Conservation (phyloP, 2,797 vertebrate genomes). For the Darevskia mixta region DNA sequence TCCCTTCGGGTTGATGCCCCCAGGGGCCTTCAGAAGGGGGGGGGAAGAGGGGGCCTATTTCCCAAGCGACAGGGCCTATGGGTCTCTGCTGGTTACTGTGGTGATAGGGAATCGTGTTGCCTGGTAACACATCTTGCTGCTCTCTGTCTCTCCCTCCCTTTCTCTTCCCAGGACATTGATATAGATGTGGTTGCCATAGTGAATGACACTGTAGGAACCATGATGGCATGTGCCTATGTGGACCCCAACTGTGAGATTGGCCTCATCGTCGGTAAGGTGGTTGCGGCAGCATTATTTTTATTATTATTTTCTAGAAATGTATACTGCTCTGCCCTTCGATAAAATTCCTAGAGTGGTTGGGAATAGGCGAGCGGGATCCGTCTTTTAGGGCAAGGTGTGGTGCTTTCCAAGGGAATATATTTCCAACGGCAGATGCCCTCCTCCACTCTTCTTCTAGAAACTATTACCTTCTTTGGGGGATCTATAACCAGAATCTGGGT, state of each 20-base stretch:
- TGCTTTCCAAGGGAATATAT: neutral
- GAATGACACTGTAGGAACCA: conserved; percentile 85
- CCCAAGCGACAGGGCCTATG: conserved; percentile 54
- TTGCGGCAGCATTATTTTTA: neutral
- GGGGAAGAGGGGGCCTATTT: conserved; percentile 32
- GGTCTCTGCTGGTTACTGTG: conserved; percentile 60
- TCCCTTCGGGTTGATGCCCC: neutral
- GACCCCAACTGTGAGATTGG: conserved; percentile 81
- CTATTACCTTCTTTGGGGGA: neutral
- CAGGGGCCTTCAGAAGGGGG: neutral
- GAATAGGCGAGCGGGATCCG: neutral
- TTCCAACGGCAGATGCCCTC: neutral
- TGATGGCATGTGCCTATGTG: conserved; percentile 83
- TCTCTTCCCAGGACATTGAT: conserved; percentile 72
- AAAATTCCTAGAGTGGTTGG: neutral
- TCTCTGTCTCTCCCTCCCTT: conserved; percentile 43
- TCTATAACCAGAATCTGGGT: neutral
- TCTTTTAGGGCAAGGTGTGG: neutral
- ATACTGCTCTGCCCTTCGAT: neutral
- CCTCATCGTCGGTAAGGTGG: conserved; percentile 81
- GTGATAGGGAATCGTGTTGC: conserved; percentile 63
- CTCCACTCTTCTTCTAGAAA: neutral
- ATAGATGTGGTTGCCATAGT: conserved; percentile 81
- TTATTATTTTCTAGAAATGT: neutral
- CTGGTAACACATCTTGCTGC: conserved; percentile 62